Conservation (phyloP, 2,888 invertebrate species). For the Fragum fragum region DNA sequence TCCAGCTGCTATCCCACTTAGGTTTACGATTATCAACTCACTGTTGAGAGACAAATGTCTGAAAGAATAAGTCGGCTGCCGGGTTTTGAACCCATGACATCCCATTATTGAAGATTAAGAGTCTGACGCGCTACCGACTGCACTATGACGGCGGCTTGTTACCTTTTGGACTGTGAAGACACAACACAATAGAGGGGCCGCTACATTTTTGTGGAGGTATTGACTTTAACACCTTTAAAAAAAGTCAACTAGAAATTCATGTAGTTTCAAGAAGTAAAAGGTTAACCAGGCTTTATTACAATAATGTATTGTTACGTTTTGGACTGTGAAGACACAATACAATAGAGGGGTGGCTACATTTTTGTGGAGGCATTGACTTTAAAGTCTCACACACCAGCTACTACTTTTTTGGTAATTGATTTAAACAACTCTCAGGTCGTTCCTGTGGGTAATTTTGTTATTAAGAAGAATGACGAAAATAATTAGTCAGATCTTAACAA, state of each 20-base stretch:
- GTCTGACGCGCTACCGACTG: too few species aligned
- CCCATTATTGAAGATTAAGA: too few species aligned
- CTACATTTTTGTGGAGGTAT: background rate
- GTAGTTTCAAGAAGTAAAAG: background rate
- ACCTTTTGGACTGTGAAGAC: constrained; percentile 12
- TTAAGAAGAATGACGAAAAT: constrained; percentile 54
- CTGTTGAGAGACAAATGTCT: too few species aligned
- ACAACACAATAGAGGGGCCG: constrained; percentile 14
- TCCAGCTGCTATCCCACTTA: too few species aligned
- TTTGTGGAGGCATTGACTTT: constrained; percentile 15
- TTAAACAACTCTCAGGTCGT: constrained; percentile 56
- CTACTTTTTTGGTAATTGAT: constrained; percentile 47
- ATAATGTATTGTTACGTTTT: constrained; percentile 17
- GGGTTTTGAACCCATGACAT: too few species aligned
- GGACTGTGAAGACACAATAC: constrained; percentile 18
- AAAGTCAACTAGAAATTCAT: background rate
- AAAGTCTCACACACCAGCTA: background rate
- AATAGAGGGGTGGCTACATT: constrained; percentile 6
- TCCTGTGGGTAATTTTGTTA: constrained; percentile 43
- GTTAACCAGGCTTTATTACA: constrained; percentile 4
- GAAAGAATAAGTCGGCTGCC: too few species aligned
- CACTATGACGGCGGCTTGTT: constrained; percentile 8
- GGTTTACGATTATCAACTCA: too few species aligned
- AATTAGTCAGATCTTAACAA: constrained; percentile 51
- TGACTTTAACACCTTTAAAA: constrained; percentile 8